Conservation (phyloP, 2,797 vertebrate species). For the Pseudopleuronectes americanus region DNA sequence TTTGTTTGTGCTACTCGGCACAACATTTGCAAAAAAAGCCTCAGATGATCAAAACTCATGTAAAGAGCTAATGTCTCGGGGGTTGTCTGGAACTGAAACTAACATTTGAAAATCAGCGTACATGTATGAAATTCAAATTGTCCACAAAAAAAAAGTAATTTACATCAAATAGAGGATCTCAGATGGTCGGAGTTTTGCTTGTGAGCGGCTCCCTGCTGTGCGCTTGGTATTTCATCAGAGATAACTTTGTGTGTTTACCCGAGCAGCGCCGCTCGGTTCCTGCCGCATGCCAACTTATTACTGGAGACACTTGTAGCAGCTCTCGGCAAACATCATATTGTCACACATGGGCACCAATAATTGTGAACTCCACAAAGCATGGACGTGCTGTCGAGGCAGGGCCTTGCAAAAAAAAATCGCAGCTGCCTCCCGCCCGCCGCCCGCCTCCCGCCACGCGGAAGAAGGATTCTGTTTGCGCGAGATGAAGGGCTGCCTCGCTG, state of each 20-base stretch:
- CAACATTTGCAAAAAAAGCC: conserved; percentile 18
- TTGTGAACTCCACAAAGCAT: conserved; percentile 81
- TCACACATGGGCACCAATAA: conserved; percentile 83
- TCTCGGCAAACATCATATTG: conserved; percentile 82
- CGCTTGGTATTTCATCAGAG: conserved; percentile 69
- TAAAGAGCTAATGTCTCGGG: conserved; percentile 15
- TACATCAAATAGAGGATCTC: conserved; percentile 58
- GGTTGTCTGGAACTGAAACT: conserved; percentile 13
- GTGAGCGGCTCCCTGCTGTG: conserved; percentile 62
- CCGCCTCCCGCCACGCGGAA: conserved; percentile 75
- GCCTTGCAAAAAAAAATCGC: conserved; percentile 47
- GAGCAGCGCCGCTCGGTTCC: conserved; percentile 61
- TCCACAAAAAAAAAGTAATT: conserved; percentile 43
- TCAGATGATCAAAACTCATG: conserved; percentile 19
- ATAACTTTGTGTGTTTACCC: conserved; percentile 75
- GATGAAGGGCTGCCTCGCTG: conserved; percentile 76
- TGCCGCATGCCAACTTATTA: conserved; percentile 78
- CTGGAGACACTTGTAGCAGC: conserved; percentile 80
- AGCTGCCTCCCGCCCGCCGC: conserved; percentile 65
- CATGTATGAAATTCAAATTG: conserved; percentile 50
- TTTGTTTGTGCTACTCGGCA: neutral
- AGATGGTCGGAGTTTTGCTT: conserved; percentile 51
- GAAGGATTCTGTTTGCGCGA: conserved; percentile 79
- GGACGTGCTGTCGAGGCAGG: conserved; percentile 65
- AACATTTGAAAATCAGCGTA: conserved; percentile 30